These are phyloP conservation scores for Temnothorax curvispinosus DNA, from an alignment of 1,140 invertebrate species.

Conservation along the genomic window DNA sequence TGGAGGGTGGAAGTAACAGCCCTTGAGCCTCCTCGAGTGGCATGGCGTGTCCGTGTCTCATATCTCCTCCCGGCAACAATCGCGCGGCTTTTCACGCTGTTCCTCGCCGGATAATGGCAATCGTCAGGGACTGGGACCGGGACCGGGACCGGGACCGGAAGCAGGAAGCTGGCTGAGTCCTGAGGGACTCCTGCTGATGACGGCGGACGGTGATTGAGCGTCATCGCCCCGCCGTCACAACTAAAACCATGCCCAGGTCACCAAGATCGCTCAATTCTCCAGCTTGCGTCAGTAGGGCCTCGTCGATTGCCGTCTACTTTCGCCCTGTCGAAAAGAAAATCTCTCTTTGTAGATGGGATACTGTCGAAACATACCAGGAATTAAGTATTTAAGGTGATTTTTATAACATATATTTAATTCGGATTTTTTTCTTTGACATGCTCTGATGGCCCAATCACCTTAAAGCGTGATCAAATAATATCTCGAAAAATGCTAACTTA, in stretches of 20 bases:
- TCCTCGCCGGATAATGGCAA: conserved; percentile 40
- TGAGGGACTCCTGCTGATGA: conserved; percentile 79
- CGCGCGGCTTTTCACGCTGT: conserved; percentile 15
- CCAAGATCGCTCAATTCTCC: conserved; percentile 52
- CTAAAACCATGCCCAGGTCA: conserved; percentile 79
- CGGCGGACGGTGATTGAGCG: conserved; percentile 79
- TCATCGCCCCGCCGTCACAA: conserved; percentile 83
- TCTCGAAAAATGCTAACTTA: background rate
- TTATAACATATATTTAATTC: too few relatives aligned
- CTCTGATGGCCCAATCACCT: too few relatives aligned
- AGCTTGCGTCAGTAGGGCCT: conserved; percentile 10
- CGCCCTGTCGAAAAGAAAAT: background rate
- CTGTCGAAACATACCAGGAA: background rate
- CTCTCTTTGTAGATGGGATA: background rate
- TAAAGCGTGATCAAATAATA: background rate
- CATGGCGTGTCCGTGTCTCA: conserved; percentile 81
- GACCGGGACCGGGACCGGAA: conserved; percentile 56
- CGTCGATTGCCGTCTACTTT: background rate
- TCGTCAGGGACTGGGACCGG: conserved; percentile 38
- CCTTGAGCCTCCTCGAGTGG: conserved; percentile 82
- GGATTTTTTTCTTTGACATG: too few relatives aligned
- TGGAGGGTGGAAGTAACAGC: conserved; percentile 79
- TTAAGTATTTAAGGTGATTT: background rate
- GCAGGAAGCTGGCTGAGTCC: conserved; percentile 76
- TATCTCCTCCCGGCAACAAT: conserved; percentile 67